Base-by-base conservation (phyloP, 37 sponge, comb jelly and placozoan species). In the Oopsacas minuta region DNA sequence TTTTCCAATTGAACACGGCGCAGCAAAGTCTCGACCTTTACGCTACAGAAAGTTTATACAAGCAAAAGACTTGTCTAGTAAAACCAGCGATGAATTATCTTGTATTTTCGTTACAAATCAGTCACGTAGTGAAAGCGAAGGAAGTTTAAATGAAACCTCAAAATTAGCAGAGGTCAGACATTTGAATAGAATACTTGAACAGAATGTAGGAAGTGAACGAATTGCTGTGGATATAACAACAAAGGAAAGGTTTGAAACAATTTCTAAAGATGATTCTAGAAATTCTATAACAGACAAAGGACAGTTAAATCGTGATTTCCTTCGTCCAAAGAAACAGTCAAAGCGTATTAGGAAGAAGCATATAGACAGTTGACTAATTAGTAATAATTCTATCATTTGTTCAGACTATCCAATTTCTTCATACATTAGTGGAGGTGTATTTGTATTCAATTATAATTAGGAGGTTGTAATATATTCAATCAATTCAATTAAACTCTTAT, bases 41-140 rank as follows among this genome's bases (percentile, higher is more conserved):
- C 22, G 75, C 3, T 61, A 61, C 22, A 61, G 28, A n/a, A 61
- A 61, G 30, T 25, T 61, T n/a, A 12, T 61, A 25, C 75, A 61
- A 61, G 75, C 20, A 61, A 61, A 61, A 61, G 75, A 61, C 75
- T n/a, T 61, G 28, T 61, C 75, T 61, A 61, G 28, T 3, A 61
- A 61, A 12, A 61, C 32, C 22, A 61, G 28, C 22, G 75, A 61
- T 32, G 75, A 61, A 12, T 3, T 61, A 5, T 61, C 75, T 3
- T 61, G 28, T 10, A 61, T 61, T 25, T 61, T 61, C 75, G 15
- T 42, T 17, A 42, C 8, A 42, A 8, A 42, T 17, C 8, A 15
- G 49, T 17, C 8, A 17, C 15, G 12, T 17, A 42, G 15, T 8
- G 49, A 42, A 42, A 42, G 12, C 12, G 12, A 42, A 15, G 8